Evolutionary conservation across 2,797 vertebrate species (phyloP).

Genomic region (Antennarius maculatus): DNA sequence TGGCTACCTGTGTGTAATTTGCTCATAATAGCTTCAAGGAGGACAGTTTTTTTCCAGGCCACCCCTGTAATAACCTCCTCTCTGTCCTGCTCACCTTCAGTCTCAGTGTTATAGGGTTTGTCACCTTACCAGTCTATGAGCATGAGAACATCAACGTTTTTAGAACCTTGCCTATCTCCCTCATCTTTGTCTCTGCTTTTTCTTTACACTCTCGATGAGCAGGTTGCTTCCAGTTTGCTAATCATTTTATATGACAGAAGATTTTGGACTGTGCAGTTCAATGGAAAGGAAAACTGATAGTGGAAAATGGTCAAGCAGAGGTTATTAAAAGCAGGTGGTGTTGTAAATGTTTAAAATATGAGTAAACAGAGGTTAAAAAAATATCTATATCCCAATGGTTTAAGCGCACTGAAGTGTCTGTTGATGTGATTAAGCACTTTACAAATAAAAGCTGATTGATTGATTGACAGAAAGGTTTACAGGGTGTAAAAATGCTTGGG

Average conservation of each 20-base stretch:
- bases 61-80: constrained; percentile 28
- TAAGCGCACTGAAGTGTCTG: no score
- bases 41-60: constrained; percentile 11
- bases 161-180: background rate
- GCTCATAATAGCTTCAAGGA: background rate
- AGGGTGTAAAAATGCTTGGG: no score
- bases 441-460: no score
- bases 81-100: constrained; percentile 13
- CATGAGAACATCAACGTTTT: constrained; percentile 14
- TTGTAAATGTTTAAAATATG: background rate
- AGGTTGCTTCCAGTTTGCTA: background rate
- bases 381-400: background rate
- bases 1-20: constrained; percentile 7
- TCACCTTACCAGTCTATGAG: background rate
- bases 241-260: constrained; percentile 19
- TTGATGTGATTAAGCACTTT: no score
- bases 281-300: background rate
- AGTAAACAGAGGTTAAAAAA: background rate
- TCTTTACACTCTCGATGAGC: background rate
- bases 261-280: background rate
- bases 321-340: background rate
- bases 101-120: background rate
- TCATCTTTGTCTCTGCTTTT: background rate
- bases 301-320: background rate
- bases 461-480: background rate